phyloP scores from a whole-genome alignment of 2,888 invertebrate species.

The Polymixis lichenea region DNA sequence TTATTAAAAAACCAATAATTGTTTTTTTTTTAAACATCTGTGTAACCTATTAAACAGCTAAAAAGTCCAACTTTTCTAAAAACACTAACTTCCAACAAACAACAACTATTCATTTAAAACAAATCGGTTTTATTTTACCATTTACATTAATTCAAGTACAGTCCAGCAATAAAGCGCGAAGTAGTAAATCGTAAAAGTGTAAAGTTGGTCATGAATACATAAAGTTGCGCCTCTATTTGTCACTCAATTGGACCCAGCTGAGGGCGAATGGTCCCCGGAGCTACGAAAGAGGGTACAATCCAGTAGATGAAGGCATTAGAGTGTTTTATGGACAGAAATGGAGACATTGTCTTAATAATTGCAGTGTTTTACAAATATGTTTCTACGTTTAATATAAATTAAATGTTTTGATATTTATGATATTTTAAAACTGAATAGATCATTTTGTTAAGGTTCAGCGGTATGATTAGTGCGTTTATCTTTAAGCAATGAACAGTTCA shows the following conservation, averaged over 20 bases:
- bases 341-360: constrained; percentile 28
- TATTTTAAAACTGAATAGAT: no score
- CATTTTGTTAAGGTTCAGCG: no score
- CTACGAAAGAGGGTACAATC: constrained; percentile 35
- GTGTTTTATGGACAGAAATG: constrained; percentile 23
- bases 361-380: constrained; percentile 8
- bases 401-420: background rate
- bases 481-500: background rate
- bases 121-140: constrained; percentile 21
- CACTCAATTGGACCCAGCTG: constrained; percentile 60
- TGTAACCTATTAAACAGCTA: background rate
- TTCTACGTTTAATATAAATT: background rate
- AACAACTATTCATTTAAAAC: background rate
- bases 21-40: background rate
- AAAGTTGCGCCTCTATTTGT: constrained; percentile 59
- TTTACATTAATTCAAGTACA: constrained; percentile 44
- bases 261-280: constrained; percentile 43
- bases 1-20: background rate
- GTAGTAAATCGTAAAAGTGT: constrained; percentile 56
- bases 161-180: constrained; percentile 29
- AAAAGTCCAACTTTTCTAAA: background rate
- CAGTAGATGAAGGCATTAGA: constrained; percentile 6
- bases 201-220: constrained; percentile 60
- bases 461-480: no score
- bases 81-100: background rate